phyloP scores from a whole-genome alignment of 2,888 invertebrate species.

The Helicoverpa assulta region DNA sequence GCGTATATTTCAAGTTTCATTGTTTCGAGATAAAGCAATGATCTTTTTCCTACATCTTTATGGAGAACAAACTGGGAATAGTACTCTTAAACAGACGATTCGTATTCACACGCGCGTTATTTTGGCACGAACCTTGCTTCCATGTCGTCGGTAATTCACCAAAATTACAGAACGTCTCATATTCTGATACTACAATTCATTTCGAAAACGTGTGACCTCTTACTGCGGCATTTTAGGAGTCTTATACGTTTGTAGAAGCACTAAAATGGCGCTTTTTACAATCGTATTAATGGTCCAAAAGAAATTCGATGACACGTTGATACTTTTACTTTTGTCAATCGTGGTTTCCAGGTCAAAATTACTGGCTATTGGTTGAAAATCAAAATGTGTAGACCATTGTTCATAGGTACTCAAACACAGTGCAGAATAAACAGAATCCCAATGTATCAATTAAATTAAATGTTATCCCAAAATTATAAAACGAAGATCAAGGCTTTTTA shows the following conservation, averaged over 20 bases:
- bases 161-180: slow-evolving; percentile 65
- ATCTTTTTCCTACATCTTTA: not conserved
- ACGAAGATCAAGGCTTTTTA: too few relatives aligned
- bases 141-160: slow-evolving; percentile 72
- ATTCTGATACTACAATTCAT: slow-evolving; percentile 46
- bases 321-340: too few relatives aligned
- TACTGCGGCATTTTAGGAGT: slow-evolving; percentile 16
- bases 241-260: not conserved
- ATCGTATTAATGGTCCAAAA: not conserved
- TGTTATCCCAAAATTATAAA: too few relatives aligned
- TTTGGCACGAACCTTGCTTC: slow-evolving; percentile 68
- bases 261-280: not conserved
- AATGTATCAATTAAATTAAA: too few relatives aligned
- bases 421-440: too few relatives aligned
- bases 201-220: slow-evolving; percentile 42
- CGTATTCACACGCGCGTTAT: slow-evolving; percentile 76
- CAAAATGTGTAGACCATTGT: too few relatives aligned
- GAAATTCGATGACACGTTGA: not conserved
- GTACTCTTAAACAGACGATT: slow-evolving; percentile 70
- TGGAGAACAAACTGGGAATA: not conserved
- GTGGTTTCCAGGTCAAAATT: too few relatives aligned
- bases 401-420: too few relatives aligned
- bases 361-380: too few relatives aligned
- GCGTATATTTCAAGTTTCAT: not conserved
- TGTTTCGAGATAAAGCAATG: too few relatives aligned